These are phyloP conservation scores for Anabas testudineus DNA, from an alignment of 2,797 vertebrate species.

Conservation along the genomic window DNA sequence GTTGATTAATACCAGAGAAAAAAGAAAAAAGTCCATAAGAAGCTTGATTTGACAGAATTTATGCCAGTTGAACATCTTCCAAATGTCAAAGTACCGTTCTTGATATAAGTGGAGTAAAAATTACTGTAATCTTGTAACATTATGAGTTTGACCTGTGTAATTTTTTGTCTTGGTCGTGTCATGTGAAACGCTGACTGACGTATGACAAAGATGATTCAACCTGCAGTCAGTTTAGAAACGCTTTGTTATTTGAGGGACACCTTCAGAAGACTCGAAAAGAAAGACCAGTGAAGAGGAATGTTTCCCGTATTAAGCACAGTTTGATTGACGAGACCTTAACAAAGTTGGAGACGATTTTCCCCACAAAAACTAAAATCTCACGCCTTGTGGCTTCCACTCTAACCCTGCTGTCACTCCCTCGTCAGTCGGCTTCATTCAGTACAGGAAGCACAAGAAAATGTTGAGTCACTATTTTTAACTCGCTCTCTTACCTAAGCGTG, in stretches of 20 bases:
- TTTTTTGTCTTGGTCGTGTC: neutral
- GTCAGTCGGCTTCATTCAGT: slow-evolving; percentile 10
- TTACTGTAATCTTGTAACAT: neutral
- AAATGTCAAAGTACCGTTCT: neutral
- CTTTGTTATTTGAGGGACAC: neutral
- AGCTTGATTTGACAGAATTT: neutral
- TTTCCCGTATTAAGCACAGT: neutral
- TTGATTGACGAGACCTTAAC: slow-evolving; percentile 10
- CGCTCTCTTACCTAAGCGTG: slow-evolving; percentile 80
- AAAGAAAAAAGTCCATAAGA: neutral
- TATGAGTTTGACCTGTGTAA: neutral
- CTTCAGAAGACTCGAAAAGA: neutral
- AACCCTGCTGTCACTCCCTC: slow-evolving; percentile 2
- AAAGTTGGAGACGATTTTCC: neutral
- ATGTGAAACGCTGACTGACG: neutral
- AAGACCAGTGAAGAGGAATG: neutral
- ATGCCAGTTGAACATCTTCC: neutral
- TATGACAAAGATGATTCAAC: neutral
- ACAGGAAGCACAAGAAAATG: neutral
- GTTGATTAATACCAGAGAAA: no score
- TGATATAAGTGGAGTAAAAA: neutral
- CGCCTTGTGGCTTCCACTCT: neutral
- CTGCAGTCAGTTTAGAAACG: neutral
- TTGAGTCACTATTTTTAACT: slow-evolving; percentile 14
- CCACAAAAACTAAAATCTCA: neutral